Percentiles rank a stretch among this genome's conserved stretches.
These are phyloP conservation scores for Drosophila greeni DNA, from an alignment of 2,888 invertebrate genomes.

Conservation along the genomic window DNA sequence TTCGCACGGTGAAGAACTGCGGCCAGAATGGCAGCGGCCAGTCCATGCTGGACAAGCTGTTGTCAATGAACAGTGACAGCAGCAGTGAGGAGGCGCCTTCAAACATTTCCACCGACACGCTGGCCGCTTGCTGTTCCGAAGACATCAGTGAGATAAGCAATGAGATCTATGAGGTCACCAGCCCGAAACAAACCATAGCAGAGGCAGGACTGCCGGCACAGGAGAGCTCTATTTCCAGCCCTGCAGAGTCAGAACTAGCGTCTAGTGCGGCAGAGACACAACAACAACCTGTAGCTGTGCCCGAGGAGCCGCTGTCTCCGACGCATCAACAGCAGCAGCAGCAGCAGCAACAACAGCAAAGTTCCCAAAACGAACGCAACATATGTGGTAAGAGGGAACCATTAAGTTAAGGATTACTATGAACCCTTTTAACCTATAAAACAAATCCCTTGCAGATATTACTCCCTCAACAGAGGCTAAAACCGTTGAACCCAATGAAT, in stretches of 20 bases:
- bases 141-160: constrained; percentile 76
- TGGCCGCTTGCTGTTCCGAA: constrained; percentile 75
- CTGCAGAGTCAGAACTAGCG: constrained; percentile 11
- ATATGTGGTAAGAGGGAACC: constrained; percentile 58
- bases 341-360: constrained; percentile 54
- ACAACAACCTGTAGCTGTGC: not conserved
- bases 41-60: constrained; percentile 76
- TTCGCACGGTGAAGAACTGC: constrained; percentile 64
- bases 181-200: constrained; percentile 14
- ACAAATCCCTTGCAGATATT: constrained; percentile 55
- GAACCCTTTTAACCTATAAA: not conserved
- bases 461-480: constrained; percentile 70
- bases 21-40: constrained; percentile 64
- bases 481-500: constrained; percentile 68
- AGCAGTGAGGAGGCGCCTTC: constrained; percentile 76
- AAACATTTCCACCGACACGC: constrained; percentile 75
- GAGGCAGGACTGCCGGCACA: constrained; percentile 14
- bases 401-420: too few relatives aligned
- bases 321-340: constrained; percentile 49
- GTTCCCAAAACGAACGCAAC: constrained; percentile 70
- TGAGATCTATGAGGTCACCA: constrained; percentile 70
- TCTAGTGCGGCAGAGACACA: constrained; percentile 2
- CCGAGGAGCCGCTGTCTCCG: constrained; percentile 43
- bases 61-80: constrained; percentile 78
- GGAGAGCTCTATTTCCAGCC: constrained; percentile 9